Percentiles rank a stretch among this genome's conserved stretches.
Conservation (phyloP, 2,797 vertebrate species). For the Crocidura indochinensis region DNA sequence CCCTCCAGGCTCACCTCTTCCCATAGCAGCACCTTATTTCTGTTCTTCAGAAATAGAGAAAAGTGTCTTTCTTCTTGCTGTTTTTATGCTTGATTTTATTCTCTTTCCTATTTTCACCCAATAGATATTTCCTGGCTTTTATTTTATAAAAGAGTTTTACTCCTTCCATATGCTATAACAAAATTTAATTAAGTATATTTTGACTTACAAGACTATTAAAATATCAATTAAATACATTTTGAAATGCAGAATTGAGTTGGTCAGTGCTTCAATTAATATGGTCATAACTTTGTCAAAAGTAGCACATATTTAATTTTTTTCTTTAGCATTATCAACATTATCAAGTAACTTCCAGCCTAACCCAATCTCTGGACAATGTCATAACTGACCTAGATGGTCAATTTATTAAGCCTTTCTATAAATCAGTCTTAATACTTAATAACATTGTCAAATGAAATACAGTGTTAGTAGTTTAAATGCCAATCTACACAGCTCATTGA, state of each 20-base stretch:
- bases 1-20: neutral
- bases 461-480: constrained; percentile 85
- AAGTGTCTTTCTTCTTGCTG: rapidly evolving
- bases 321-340: constrained; percentile 72
- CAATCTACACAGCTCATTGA: constrained; percentile 79
- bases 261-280: constrained; percentile 79
- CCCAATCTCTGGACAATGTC: constrained; percentile 70
- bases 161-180: constrained; percentile 64
- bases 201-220: constrained; percentile 81
- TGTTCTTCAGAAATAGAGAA: neutral
- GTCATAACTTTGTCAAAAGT: constrained; percentile 81
- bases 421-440: constrained; percentile 86
- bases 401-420: constrained; percentile 83
- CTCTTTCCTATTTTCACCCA: constrained; percentile 1
- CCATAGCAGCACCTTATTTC: neutral
- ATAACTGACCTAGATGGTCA: constrained; percentile 77
- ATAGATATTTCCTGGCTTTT: constrained; percentile 50
- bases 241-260: constrained; percentile 68
- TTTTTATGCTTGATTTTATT: neutral
- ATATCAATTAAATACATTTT: constrained; percentile 77
- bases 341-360: constrained; percentile 75
- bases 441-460: constrained; percentile 81
- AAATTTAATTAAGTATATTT: constrained; percentile 73
- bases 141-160: constrained; percentile 28
- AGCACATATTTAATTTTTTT: constrained; percentile 80